phyloP scores from a whole-genome alignment of 2,797 vertebrate genomes.

The Intellagama lesueurii region DNA sequence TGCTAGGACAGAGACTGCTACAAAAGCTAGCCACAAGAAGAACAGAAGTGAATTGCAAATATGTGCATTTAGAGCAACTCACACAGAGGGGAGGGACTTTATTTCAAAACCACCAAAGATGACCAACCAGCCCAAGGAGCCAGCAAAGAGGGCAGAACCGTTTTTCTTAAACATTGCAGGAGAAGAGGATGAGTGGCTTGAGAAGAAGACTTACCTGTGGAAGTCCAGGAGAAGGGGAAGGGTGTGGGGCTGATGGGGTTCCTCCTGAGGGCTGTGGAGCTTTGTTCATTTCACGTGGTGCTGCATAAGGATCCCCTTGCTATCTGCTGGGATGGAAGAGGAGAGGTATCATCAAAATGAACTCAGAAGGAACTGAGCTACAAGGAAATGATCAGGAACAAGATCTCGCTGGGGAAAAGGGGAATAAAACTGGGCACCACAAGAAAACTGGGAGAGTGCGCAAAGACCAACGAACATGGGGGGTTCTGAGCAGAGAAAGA shows the following conservation, averaged over 20 bases:
- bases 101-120: neutral
- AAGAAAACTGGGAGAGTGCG: neutral
- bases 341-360: neutral
- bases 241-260: constrained; percentile 92
- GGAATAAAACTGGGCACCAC: neutral
- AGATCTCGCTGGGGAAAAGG: neutral
- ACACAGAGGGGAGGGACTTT: no score
- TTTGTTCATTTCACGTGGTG: constrained; percentile 99
- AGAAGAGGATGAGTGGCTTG: no score
- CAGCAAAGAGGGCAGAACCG: fast-evolving
- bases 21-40: neutral
- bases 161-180: neutral
- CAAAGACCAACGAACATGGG: neutral
- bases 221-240: constrained; percentile 93
- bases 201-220: constrained; percentile 86
- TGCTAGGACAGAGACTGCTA: neutral
- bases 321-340: constrained; percentile 80
- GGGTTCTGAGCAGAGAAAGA: no score
- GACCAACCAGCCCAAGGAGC: neutral
- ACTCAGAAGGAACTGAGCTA: fast-evolving
- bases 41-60: neutral
- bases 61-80: neutral
- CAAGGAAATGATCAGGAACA: neutral
- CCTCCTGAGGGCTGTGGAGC: constrained; percentile 96
- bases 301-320: constrained; percentile 92